Percentiles rank a stretch among this genome's conserved stretches.
phyloP scores from a whole-genome alignment of 2,797 vertebrate species.

The Picus viridis region DNA sequence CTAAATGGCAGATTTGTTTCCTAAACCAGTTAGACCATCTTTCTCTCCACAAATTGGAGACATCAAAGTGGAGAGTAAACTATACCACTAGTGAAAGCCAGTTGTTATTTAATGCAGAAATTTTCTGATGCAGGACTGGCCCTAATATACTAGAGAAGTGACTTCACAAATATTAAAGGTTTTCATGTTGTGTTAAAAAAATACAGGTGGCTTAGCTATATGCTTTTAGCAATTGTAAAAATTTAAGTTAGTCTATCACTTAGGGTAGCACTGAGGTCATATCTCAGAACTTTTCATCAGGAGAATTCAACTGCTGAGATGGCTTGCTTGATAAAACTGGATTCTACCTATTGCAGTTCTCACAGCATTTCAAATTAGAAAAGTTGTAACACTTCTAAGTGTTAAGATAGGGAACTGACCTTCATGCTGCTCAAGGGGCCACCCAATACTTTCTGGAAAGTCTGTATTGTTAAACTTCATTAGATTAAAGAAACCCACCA shows the following conservation, averaged over 20 bases:
- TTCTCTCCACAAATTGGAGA: background rate
- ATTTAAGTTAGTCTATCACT: background rate
- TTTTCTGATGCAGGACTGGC: background rate
- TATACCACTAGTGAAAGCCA: background rate
- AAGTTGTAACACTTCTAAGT: background rate
- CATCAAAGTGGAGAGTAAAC: background rate
- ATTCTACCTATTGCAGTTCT: background rate
- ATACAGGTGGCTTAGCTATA: background rate
- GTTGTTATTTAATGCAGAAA: background rate
- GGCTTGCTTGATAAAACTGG: background rate
- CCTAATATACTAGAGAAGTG: background rate
- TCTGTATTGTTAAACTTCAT: background rate
- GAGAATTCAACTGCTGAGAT: background rate
- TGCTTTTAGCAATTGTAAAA: background rate
- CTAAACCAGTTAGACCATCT: background rate
- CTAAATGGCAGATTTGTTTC: background rate
- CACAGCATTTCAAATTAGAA: background rate
- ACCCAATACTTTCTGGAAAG: background rate
- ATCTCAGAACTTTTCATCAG: background rate
- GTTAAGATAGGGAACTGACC: background rate
- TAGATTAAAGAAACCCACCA: background rate
- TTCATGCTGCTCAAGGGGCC: background rate
- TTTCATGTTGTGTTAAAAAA: rapidly evolving
- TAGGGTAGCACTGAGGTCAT: background rate
- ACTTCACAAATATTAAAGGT: background rate